Percentiles rank a stretch among this genome's conserved stretches.
Conservation (phyloP, 2,113 vertebrate genomes). For the Ceuthmochares aereus region DNA sequence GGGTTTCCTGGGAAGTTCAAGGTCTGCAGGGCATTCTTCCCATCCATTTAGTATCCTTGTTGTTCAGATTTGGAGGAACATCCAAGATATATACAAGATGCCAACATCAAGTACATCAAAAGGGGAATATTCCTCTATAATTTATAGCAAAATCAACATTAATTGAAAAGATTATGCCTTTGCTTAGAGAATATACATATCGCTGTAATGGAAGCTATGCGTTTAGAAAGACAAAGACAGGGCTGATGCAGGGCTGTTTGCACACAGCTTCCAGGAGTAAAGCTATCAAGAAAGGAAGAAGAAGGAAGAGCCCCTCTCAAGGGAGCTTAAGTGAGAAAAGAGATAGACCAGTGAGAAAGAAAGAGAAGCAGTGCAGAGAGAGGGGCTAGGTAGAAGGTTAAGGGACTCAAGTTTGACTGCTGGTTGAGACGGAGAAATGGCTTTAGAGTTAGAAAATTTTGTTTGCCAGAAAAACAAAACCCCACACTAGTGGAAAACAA, state of each 20-base stretch:
- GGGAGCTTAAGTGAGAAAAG: background rate
- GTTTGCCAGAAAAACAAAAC: background rate
- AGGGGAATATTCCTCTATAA: background rate
- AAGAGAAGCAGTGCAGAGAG: background rate
- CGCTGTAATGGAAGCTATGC: background rate
- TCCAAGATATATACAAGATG: background rate
- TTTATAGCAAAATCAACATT: background rate
- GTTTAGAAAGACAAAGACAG: background rate
- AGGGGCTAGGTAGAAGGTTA: background rate
- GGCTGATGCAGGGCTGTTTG: rapidly evolving
- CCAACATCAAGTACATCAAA: background rate
- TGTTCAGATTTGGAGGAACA: background rate
- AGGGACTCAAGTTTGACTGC: background rate
- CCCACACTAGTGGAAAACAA: background rate
- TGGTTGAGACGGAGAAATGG: background rate
- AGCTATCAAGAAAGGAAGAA: background rate
- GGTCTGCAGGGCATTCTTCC: background rate
- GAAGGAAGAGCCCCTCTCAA: background rate
- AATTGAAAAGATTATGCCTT: background rate
- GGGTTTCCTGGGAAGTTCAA: background rate
- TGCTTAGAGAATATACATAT: background rate
- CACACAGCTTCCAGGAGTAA: background rate
- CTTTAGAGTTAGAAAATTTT: background rate
- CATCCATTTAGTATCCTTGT: background rate
- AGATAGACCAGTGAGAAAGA: background rate